phyloP scores from a whole-genome alignment of 2,113 vertebrate genomes.

The Bungarus multicinctus region DNA sequence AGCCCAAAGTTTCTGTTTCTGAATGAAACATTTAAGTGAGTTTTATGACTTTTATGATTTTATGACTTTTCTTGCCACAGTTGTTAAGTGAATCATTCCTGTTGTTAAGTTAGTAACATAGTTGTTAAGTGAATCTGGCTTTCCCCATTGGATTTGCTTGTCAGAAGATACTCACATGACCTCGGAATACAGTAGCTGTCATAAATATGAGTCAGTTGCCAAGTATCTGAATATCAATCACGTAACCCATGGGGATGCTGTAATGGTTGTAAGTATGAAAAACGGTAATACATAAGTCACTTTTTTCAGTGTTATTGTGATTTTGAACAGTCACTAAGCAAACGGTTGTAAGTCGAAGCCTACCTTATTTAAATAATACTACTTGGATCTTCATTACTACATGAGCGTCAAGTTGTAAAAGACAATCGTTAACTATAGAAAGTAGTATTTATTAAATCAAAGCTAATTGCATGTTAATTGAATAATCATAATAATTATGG shows the following conservation, averaged over 20 bases:
- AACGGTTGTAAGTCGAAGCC: neutral
- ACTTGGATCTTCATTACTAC: neutral
- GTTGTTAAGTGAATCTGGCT: too few species aligned
- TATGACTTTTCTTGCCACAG: neutral
- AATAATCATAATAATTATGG: neutral
- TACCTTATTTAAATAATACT: neutral
- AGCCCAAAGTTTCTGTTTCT: neutral
- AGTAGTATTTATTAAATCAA: neutral
- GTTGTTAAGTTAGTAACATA: too few species aligned
- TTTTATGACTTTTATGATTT: too few species aligned
- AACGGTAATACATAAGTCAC: neutral
- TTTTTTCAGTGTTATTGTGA: neutral
- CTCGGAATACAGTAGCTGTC: too few species aligned
- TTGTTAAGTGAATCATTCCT: too few species aligned
- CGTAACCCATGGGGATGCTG: neutral
- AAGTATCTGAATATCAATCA: neutral
- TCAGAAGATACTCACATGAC: too few species aligned
- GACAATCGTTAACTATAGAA: neutral
- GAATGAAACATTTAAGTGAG: neutral
- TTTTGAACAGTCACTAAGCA: neutral
- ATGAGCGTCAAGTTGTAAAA: neutral
- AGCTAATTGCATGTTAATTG: neutral
- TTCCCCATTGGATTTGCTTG: too few species aligned
- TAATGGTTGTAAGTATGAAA: neutral
- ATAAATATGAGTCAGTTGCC: too few species aligned